Conservation (phyloP, 92 coral and sea anemone species). For the Ricordea florida region DNA sequence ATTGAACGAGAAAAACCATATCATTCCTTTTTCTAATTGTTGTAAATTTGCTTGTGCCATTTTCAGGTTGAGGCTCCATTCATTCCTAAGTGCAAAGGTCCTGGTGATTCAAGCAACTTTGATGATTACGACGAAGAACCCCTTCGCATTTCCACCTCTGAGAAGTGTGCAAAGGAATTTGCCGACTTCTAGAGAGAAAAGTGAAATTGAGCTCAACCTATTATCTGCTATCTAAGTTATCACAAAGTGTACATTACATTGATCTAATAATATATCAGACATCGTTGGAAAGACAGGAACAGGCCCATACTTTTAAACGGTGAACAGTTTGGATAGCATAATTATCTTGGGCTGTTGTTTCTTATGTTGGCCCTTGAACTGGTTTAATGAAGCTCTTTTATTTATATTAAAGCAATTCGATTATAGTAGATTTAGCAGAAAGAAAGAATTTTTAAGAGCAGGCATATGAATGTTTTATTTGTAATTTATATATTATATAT, state of each 20-base stretch:
- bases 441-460: slow-evolving; percentile 85
- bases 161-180: slow-evolving; percentile 99
- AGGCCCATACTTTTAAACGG: background rate
- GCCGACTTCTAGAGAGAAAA: slow-evolving; percentile 89
- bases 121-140: slow-evolving; percentile 99
- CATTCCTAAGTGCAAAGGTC: slow-evolving; percentile 98
- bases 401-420: slow-evolving; percentile 85
- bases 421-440: slow-evolving; percentile 86
- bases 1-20: too few relatives aligned
- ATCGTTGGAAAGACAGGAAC: slow-evolving; percentile 6
- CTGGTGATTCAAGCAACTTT: slow-evolving; percentile 98
- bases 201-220: background rate
- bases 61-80: slow-evolving; percentile 98
- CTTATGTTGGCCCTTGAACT: slow-evolving; percentile 20
- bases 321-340: slow-evolving; percentile 4
- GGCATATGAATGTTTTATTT: slow-evolving; percentile 93
- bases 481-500: slow-evolving; percentile 76
- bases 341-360: slow-evolving; percentile 7
- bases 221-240: slow-evolving; percentile 25
- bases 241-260: slow-evolving; percentile 27
- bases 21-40: too few relatives aligned
- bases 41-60: background rate
- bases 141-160: slow-evolving; percentile 89
- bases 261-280: slow-evolving; percentile 44
- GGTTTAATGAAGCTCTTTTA: slow-evolving; percentile 72